Base-by-base conservation (phyloP, 2,113 vertebrate genomes). In the Nansenia antarctica region DNA sequence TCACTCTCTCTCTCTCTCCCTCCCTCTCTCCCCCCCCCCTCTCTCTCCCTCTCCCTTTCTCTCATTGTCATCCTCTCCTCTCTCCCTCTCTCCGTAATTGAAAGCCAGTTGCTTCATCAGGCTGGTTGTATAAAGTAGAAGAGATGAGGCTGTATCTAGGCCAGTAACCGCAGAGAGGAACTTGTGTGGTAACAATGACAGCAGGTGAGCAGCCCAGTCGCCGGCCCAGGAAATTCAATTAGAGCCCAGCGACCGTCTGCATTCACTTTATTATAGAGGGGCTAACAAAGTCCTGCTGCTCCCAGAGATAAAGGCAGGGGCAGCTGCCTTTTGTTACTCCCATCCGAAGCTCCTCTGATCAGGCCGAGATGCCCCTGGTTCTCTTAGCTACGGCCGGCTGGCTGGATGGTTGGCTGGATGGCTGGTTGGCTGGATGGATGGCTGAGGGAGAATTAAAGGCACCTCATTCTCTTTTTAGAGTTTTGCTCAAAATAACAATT, bases 161-260 rank as follows among this genome's bases (percentile, higher is more conserved):
- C 42, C 75, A 54, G 39, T 7, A 11, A n/a, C n/a, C n/a, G 31
- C 31, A 70, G 58, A 61, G 66, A 61, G 59, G 65, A 66, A 55
- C 73, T 32, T 62, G 60, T 42, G 47, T 34, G 67, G 2, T 26
- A 67, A 86, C 81, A 85, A 69, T 70, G 70, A 66, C 34, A 78
- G 77, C 82, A 77, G 76, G 74, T 88, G 45, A 85, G 76, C 74
- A 69, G 80, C 45, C 45, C 45, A 49, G 45, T 49, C 54, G 69
- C 68, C 49, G 69, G 68, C 65, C 67, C 58, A 67, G 77, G 66
- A 76, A 81, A 87, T 89, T 81, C 72, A 79, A 79, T 89, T 76
- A 85, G 84, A 77, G 55, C 39, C 62, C 55, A 35, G 64, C 22
- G 57, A 53, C 72, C 62, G 74, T 35, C 75, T 82, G 66, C 71